Conservation (phyloP, 2,113 vertebrate genomes). For the Amia ocellicauda region DNA sequence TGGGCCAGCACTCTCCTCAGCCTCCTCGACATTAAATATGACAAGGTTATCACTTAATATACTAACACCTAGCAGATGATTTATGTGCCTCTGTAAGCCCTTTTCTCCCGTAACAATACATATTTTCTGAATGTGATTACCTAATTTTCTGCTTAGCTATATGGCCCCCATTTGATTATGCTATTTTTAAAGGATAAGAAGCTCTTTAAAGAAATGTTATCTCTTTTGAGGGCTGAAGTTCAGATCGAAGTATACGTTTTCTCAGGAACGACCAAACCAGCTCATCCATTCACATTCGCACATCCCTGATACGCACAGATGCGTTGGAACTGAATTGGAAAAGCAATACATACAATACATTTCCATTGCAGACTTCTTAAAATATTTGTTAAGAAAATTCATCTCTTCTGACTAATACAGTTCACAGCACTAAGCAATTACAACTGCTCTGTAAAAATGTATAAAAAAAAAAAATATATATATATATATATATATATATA, state of each 20-base stretch:
- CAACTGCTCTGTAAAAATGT: too few relatives aligned
- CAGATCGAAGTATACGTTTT: not conserved
- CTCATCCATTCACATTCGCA: not conserved
- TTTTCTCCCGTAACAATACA: slow-evolving; percentile 21
- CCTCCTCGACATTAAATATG: slow-evolving; percentile 51
- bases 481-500: too few relatives aligned
- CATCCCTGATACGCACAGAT: not conserved
- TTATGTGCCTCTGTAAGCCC: slow-evolving; percentile 30
- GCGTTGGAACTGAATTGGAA: too few relatives aligned
- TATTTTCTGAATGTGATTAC: slow-evolving; percentile 28
- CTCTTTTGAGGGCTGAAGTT: slow-evolving; percentile 2
- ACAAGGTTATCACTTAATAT: slow-evolving; percentile 59
- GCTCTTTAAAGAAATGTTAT: slow-evolving; percentile 15
- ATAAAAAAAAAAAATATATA: too few relatives aligned
- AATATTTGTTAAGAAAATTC: too few relatives aligned
- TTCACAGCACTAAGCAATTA: too few relatives aligned
- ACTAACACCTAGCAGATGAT: slow-evolving; percentile 46
- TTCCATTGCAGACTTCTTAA: too few relatives aligned
- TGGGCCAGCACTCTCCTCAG: slow-evolving; percentile 33
- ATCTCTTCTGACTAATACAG: too few relatives aligned
- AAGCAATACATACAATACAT: too few relatives aligned
- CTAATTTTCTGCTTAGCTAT: slow-evolving; percentile 10
- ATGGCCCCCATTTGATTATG: slow-evolving; percentile 6
- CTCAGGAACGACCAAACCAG: not conserved
- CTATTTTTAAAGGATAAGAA: slow-evolving; percentile 11